Evolutionary conservation across 2,888 invertebrate species (phyloP).

Genomic region (Sipha maydis): DNA sequence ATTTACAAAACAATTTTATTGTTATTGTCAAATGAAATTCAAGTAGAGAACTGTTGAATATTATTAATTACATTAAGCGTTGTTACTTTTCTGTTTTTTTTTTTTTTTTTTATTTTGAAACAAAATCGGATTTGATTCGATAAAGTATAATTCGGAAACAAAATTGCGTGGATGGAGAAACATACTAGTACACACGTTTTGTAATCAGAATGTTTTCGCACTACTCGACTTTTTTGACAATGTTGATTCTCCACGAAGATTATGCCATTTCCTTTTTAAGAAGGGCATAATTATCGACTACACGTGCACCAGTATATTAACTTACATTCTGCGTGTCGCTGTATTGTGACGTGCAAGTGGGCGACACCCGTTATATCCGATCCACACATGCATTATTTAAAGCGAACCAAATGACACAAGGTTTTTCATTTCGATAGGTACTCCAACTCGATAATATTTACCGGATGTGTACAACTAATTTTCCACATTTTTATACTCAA

Average conservation of each 20-base stretch:
- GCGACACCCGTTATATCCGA: conserved; percentile 49
- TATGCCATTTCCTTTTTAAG: conserved; percentile 42
- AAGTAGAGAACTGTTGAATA: not conserved
- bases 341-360: conserved; percentile 15
- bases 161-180: not conserved
- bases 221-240: conserved; percentile 36
- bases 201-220: conserved; percentile 16
- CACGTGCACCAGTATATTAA: not conserved
- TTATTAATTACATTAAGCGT: not conserved
- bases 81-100: not conserved
- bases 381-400: not conserved
- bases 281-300: conserved; percentile 16
- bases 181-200: not conserved
- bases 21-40: not conserved
- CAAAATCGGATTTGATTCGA: not conserved
- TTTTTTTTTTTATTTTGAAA: not conserved
- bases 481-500: not conserved
- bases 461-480: not conserved
- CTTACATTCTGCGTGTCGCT: conserved; percentile 15
- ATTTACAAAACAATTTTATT: not conserved
- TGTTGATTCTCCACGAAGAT: conserved; percentile 5
- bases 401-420: not conserved
- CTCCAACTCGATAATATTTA: not conserved
- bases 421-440: not conserved
- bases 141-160: not conserved